Base-by-base conservation (phyloP, 2,113 vertebrate species). In the Morone saxatilis region DNA sequence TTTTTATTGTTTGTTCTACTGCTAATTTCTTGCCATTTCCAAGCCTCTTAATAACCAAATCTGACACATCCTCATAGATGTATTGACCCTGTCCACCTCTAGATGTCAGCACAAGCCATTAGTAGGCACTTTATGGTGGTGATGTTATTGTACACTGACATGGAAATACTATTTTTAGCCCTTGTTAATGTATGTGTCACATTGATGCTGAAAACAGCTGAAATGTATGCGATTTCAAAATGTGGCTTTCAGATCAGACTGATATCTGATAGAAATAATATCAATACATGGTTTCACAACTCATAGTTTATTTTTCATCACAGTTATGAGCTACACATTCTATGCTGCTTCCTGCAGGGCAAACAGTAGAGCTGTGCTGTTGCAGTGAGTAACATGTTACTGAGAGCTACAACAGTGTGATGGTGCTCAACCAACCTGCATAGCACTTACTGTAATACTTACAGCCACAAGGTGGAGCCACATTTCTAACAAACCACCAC, bases 391-490 rank as follows among this genome's bases (percentile, higher is more conserved):
- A 2, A 25, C 4, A 12, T 22, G 57, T 71, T 38, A 20, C 20
- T 1, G 4, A 40, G 19, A 74, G 20, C 4, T 8, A 16, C 17
- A 16, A 47, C 51, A 53, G 47, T 6, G 19, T 41, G 2, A 41
- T 7, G 6, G 47, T n/a, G 48, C 47, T 62, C 16, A 47, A 22
- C 16, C 56, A 7, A 7, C 3, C 13, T 22, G 17, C 57, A 47
- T 1, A 36, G 10, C 19, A 17, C 4, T 4, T 0, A 25, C 45
- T 41, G 38, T 53, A 25, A 36, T 14, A 4, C 3, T 7, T 13
- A 8, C 7, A 67, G 17, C 85, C 93, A 88, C 85, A 57, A 86
- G 88, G 60, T 82, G 83, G 92, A 71, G 90, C 67, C 70, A 87
- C 40, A 36, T 73, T 36, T 72, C 75, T 36, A 59, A 57, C 6